Base-by-base conservation (phyloP, 2,113 vertebrate genomes). In the Hippocampus comes region DNA sequence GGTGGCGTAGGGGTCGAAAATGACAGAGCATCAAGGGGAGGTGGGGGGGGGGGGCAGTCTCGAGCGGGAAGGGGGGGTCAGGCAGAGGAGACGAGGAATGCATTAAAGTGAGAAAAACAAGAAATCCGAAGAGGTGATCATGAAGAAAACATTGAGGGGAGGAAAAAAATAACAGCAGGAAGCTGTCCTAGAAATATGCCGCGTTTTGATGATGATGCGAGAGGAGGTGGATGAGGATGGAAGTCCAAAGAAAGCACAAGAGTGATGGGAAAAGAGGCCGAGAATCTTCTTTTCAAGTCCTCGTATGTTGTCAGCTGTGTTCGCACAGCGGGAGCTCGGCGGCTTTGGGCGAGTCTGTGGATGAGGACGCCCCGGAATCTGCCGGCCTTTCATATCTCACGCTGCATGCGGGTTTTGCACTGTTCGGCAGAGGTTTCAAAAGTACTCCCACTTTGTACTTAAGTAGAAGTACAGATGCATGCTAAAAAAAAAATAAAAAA, bases 191-290 rank as follows among this genome's bases (percentile, higher is more conserved):
- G 67, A 42, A 84, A 83, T 83, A 87, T 30, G 42, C 64, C 63
- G 7, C 51, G 71, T 71, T 83, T 69, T 76, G 78, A 86, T 84
- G 82, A 69, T 74, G 75, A 78, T 60, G 38, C 43, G 63, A 69
- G 68, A 75, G 43, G 48, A 60, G 4, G 71, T 3, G 42, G 41
- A 63, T 51, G 18, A 38, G 27, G 57, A 17, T 38, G 41, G 60
- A 75, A 67, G 48, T 78, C 83, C 79, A 84, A 86, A 69, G 75
- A 86, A 85, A 89, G 88, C 82, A 86, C 41, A 21, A 56, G 60
- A 68, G 14, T 34, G 72, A 73, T 74, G 75, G 77, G 74, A 78
- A 84, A 76, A 11, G 12, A 65, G n/a, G 56, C 23, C 21, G 15
- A n/a, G 64, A 66, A 66, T 48, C 23, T 66, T 48, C 43, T 48